Percentiles rank a stretch among this genome's conserved stretches.
phyloP scores from a whole-genome alignment of 1,140 invertebrate species.

The Lamellibrachia luymesi region DNA sequence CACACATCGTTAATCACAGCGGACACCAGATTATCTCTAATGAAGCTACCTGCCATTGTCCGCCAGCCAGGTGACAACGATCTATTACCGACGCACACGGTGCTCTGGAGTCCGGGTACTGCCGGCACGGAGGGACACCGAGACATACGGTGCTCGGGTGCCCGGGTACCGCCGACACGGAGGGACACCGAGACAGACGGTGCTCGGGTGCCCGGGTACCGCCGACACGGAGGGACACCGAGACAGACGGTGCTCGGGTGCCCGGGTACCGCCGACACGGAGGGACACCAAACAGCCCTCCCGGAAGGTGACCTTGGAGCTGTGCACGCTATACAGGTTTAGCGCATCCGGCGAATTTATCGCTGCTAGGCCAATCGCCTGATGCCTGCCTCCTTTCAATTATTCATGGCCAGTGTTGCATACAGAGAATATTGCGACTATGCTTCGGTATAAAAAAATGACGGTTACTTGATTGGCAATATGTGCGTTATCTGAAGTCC shows the following conservation, averaged over 20 bases:
- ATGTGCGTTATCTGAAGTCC: too few species aligned
- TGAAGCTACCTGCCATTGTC: neutral
- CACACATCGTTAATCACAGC: neutral
- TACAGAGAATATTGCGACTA: too few species aligned
- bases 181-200: neutral
- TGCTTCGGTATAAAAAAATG: too few species aligned
- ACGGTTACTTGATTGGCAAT: too few species aligned
- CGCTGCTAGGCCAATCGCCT: too few species aligned
- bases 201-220: neutral
- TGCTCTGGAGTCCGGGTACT: neutral
- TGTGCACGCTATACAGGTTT: too few species aligned
- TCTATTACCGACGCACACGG: neutral
- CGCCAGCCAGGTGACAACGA: neutral
- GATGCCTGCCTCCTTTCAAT: too few species aligned
- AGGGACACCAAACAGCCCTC: too few species aligned
- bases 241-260: neutral
- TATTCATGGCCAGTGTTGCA: too few species aligned
- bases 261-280: too few species aligned
- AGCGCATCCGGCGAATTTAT: too few species aligned
- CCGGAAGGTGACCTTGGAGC: too few species aligned
- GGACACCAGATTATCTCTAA: neutral
- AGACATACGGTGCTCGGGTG: neutral
- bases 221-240: neutral
- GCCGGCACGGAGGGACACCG: neutral
- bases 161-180: neutral